These are phyloP conservation scores for Sphaerophoria taeniata DNA, from an alignment of 2,888 invertebrate genomes.

Conservation along the genomic window DNA sequence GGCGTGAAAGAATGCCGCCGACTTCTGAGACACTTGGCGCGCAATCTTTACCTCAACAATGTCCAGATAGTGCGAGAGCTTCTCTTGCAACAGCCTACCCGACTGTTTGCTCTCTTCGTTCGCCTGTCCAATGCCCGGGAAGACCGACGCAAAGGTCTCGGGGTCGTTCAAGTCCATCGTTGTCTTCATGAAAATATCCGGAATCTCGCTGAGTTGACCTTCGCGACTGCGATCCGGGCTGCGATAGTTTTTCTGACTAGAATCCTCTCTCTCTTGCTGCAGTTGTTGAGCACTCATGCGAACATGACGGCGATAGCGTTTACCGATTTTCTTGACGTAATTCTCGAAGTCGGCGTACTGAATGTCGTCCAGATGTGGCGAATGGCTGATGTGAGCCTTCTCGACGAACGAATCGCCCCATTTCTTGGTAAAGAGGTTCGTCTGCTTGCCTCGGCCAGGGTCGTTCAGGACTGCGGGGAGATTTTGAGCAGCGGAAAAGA, in stretches of 20 bases:
- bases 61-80: conserved; percentile 96
- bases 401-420: conserved; percentile 99
- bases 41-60: conserved; percentile 88
- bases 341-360: conserved; percentile 92
- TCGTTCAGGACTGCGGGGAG: conserved; percentile 98
- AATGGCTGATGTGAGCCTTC: conserved; percentile 89
- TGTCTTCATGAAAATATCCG: conserved; percentile 92
- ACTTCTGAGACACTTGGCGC: conserved; percentile 89
- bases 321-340: conserved; percentile 91
- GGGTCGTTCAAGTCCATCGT: conserved; percentile 91
- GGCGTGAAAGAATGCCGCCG: conserved; percentile 98
- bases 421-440: conserved; percentile 97
- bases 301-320: conserved; percentile 86
- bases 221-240: conserved; percentile 74
- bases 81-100: conserved; percentile 91
- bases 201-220: conserved; percentile 87
- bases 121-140: conserved; percentile 86
- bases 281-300: conserved; percentile 80
- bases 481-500: conserved; percentile 95
- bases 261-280: conserved; percentile 74
- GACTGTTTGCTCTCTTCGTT: conserved; percentile 82
- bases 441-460: conserved; percentile 94
- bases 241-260: conserved; percentile 62
- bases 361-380: conserved; percentile 92
- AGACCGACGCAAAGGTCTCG: conserved; percentile 92